phyloP scores from a whole-genome alignment of 2,888 invertebrate genomes.

The Kryphioiulus occultus region DNA sequence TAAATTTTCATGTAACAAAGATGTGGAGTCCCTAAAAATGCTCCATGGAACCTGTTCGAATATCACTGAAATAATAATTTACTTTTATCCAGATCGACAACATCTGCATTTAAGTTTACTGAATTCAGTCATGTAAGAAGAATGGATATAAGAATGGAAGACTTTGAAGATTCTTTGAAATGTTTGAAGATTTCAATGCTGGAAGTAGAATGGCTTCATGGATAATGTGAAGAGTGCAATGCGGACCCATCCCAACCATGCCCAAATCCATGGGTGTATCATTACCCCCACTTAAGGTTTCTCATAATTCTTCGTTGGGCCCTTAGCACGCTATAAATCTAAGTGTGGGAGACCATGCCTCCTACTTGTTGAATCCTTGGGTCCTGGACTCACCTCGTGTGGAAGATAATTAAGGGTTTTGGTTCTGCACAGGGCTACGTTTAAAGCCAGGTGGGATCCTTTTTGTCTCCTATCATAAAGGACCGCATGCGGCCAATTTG shows the following conservation, averaged over 20 bases:
- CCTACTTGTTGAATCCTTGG: background rate
- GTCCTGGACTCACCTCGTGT: background rate
- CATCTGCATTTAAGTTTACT: too few species aligned
- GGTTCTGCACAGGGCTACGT: background rate
- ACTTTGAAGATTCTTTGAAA: too few species aligned
- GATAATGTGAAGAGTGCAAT: background rate
- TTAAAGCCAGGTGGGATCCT: slow-evolving; percentile 30
- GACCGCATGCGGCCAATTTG: slow-evolving; percentile 30
- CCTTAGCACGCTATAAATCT: background rate
- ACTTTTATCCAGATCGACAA: too few species aligned
- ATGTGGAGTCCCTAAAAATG: too few species aligned
- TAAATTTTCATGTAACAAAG: too few species aligned
- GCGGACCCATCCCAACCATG: background rate
- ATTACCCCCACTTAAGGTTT: background rate
- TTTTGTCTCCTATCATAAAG: background rate
- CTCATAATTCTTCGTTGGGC: background rate
- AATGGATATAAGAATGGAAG: too few species aligned
- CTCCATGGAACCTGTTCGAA: too few species aligned
- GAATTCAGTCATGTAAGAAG: too few species aligned
- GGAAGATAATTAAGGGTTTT: slow-evolving; percentile 11
- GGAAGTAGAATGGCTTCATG: background rate
- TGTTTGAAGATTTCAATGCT: too few species aligned
- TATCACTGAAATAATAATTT: too few species aligned
- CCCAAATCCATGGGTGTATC: background rate
- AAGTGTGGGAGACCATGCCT: background rate